These are phyloP conservation scores for Formica selysi DNA, from an alignment of 1,140 invertebrate genomes.

Conservation along the genomic window DNA sequence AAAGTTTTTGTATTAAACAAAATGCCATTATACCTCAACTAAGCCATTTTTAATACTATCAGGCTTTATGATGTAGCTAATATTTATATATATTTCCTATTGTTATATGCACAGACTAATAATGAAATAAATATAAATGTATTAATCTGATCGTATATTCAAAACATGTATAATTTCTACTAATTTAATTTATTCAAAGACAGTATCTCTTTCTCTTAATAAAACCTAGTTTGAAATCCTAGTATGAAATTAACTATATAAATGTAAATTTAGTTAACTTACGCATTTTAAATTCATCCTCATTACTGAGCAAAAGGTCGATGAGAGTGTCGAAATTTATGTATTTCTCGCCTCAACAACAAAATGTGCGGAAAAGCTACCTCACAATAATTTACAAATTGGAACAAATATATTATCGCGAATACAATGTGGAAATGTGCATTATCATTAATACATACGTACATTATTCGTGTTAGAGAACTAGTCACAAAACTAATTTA, in stretches of 20 bases:
- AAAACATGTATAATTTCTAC: background rate
- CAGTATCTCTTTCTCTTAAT: background rate
- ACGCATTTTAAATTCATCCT: conserved; percentile 5
- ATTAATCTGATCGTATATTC: background rate
- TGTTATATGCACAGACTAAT: background rate
- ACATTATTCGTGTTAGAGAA: background rate
- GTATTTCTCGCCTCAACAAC: conserved; percentile 7
- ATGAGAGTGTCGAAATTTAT: conserved; percentile 36
- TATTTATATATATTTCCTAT: background rate
- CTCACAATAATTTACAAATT: background rate
- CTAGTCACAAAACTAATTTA: conserved; percentile 4
- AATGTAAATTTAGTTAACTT: background rate
- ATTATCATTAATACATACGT: background rate
- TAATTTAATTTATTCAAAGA: background rate
- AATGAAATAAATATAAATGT: background rate
- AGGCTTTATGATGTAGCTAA: background rate
- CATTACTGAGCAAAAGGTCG: background rate
- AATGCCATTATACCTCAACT: background rate
- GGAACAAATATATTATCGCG: background rate
- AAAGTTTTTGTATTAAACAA: background rate
- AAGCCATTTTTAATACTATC: background rate
- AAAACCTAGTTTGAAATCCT: background rate
- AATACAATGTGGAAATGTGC: background rate
- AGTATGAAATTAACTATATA: background rate
- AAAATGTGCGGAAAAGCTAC: background rate